Conservation (phyloP, 2,888 invertebrate genomes). For the Brenthis ino region DNA sequence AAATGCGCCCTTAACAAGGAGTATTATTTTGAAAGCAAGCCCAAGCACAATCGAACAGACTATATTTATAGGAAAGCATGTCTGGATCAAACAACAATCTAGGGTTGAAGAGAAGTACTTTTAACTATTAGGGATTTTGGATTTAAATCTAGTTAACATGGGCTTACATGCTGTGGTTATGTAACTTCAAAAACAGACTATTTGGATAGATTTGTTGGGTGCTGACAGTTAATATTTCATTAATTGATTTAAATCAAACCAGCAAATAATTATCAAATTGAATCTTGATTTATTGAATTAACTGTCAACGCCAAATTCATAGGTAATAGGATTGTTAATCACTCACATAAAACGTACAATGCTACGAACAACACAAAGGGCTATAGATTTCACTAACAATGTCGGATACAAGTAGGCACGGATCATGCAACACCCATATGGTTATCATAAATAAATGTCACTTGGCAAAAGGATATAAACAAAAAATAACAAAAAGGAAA, state of each 20-base stretch:
- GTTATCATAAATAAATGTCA: constrained; percentile 54
- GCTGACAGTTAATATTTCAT: constrained; percentile 70
- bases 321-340: constrained; percentile 56
- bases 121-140: constrained; percentile 58
- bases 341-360: constrained; percentile 69
- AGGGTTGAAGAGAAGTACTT: constrained; percentile 62
- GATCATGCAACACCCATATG: constrained; percentile 81
- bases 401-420: constrained; percentile 79
- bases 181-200: constrained; percentile 57
- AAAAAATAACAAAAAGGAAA: constrained; percentile 51
- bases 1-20: constrained; percentile 55
- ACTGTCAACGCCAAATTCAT: constrained; percentile 71
- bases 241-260: constrained; percentile 34
- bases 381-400: constrained; percentile 76
- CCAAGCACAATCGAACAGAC: constrained; percentile 74
- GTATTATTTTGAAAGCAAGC: constrained; percentile 74
- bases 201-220: constrained; percentile 57
- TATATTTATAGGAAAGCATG: constrained; percentile 67
- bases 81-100: constrained; percentile 64
- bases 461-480: constrained; percentile 52
- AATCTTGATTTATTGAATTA: constrained; percentile 49
- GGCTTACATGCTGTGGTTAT: constrained; percentile 71
- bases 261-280: constrained; percentile 6
- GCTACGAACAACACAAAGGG: constrained; percentile 80
- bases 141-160: constrained; percentile 59